A percentile compares a stretch with the other conserved stretches of the same genome.
phyloP scores from a whole-genome alignment of 2,797 vertebrate species.

The Oceanodroma leucorhoa region DNA sequence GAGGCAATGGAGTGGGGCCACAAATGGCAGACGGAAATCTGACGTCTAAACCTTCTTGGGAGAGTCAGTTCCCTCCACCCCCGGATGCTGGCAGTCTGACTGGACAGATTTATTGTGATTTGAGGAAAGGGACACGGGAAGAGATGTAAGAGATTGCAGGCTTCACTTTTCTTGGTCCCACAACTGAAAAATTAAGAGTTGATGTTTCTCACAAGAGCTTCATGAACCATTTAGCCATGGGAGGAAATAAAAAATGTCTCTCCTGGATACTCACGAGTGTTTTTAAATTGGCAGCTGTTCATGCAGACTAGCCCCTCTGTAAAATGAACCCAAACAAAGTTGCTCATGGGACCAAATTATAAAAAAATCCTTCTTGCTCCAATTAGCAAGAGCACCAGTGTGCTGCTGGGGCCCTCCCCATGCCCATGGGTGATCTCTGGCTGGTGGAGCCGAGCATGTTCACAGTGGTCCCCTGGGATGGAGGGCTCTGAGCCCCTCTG shows the following conservation, averaged over 20 bases:
- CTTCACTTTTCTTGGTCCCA: not conserved
- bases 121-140: not conserved
- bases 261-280: not conserved
- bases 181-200: not conserved
- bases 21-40: not conserved
- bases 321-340: not conserved
- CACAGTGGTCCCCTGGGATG: not conserved
- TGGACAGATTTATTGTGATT: conserved; percentile 41
- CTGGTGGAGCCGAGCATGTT: not conserved
- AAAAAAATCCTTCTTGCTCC: not conserved
- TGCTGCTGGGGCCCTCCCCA: not conserved
- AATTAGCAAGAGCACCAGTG: not conserved
- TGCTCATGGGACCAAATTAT: not conserved
- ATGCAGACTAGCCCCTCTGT: not conserved
- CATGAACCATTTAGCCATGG: not conserved
- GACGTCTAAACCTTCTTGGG: not conserved
- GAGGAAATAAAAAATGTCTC: not conserved
- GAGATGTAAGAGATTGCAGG: not conserved
- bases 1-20: not conserved
- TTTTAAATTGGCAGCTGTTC: not conserved
- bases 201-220: not conserved
- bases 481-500: not conserved
- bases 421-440: not conserved
- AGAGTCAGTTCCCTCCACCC: conserved; percentile 15
- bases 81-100: conserved; percentile 27